These are phyloP conservation scores for Chrysochloris asiatica DNA, from an alignment of 2,113 vertebrate species.

Conservation along the genomic window DNA sequence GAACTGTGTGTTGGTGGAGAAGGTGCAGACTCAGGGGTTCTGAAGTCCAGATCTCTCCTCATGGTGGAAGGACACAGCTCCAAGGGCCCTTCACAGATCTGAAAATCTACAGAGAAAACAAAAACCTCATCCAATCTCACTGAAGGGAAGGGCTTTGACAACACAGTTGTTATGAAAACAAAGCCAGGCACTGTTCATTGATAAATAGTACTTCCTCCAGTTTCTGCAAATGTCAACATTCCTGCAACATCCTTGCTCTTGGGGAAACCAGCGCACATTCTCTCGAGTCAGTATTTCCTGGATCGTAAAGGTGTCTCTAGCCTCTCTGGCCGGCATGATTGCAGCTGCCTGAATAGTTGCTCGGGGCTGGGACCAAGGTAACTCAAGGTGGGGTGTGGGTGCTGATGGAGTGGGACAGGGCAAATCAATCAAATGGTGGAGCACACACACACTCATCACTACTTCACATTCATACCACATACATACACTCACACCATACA, in stretches of 20 bases:
- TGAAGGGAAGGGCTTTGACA: not conserved
- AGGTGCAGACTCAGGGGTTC: too few relatives aligned
- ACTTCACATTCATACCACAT: too few relatives aligned
- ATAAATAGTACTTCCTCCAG: fast-evolving
- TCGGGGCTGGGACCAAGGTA: too few relatives aligned
- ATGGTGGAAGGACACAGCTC: not conserved
- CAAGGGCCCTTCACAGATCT: not conserved
- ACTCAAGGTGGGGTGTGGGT: fast-evolving
- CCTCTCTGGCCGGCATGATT: too few relatives aligned
- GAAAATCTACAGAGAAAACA: fast-evolving
- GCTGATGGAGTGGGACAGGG: not conserved
- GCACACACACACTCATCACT: not conserved
- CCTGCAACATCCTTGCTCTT: not conserved
- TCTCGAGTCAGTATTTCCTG: fast-evolving
- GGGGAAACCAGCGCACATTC: too few relatives aligned
- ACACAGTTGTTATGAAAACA: not conserved
- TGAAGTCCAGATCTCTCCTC: too few relatives aligned
- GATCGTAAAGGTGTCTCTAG: not conserved
- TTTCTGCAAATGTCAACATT: not conserved
- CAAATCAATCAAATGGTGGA: not conserved
- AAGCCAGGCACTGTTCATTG: fast-evolving
- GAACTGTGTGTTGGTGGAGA: fast-evolving
- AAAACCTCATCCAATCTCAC: too few relatives aligned
- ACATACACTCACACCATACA: too few relatives aligned
- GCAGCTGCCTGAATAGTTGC: not conserved